Evolutionary conservation across 2,113 vertebrate genomes (phyloP).

Genomic region (Notarius quadriscutis): DNA sequence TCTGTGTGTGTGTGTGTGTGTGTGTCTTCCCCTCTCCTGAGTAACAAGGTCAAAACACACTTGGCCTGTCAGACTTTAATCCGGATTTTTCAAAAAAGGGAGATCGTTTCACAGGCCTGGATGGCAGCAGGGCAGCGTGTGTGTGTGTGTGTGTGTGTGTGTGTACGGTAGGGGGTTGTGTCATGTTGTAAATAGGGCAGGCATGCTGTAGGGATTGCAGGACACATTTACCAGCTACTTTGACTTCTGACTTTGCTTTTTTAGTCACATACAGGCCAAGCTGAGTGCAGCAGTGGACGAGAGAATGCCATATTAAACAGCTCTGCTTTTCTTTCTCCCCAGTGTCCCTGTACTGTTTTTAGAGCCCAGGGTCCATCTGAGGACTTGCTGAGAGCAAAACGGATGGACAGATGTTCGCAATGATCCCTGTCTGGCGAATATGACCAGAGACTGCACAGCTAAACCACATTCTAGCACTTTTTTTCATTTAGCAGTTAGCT

Average conservation of each 20-base stretch:
- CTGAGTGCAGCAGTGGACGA: conserved; percentile 66
- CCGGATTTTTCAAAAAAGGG: conserved; percentile 73
- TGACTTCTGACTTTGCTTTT: conserved; percentile 68
- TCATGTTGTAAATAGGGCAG: conserved; percentile 66
- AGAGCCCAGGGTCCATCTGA: conserved; percentile 46
- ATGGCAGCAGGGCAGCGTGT: conserved; percentile 53
- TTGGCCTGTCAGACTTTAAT: conserved; percentile 74
- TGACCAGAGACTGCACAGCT: conserved; percentile 53
- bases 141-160: conserved; percentile 45
- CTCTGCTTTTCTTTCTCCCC: conserved; percentile 53
- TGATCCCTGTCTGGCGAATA: conserved; percentile 66
- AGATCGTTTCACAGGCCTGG: conserved; percentile 71
- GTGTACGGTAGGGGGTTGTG: conserved; percentile 43
- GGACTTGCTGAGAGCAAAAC: conserved; percentile 59
- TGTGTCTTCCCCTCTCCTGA: conserved; percentile 54
- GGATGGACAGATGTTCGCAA: conserved; percentile 72
- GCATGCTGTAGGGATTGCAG: conserved; percentile 62
- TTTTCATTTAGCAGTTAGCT: no score
- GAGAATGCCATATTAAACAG: conserved; percentile 65
- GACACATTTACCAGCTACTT: conserved; percentile 66
- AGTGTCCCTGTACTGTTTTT: conserved; percentile 38
- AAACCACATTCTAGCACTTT: no score
- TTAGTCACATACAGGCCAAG: conserved; percentile 55
- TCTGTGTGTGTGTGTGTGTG: conserved; percentile 37
- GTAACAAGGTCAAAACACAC: conserved; percentile 75